phyloP scores from a whole-genome alignment of 2,113 vertebrate genomes.

The Gymnarchus niloticus region DNA sequence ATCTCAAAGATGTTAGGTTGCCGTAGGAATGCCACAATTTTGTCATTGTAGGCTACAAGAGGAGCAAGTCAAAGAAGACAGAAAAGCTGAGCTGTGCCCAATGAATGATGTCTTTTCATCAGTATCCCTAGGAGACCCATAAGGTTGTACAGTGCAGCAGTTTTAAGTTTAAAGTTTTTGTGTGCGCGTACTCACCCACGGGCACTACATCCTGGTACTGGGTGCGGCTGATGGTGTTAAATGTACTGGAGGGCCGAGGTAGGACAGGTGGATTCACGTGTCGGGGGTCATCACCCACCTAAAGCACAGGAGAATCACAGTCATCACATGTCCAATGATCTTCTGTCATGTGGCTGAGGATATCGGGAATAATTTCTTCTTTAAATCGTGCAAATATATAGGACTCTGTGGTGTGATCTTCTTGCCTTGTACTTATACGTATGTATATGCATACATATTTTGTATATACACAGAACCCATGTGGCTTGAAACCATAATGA shows the following conservation, averaged over 20 bases:
- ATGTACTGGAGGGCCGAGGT: conserved; percentile 87
- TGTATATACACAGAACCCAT: too few relatives aligned
- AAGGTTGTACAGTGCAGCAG: not conserved
- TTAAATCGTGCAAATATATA: not conserved
- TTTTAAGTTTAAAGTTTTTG: not conserved
- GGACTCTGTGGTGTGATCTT: not conserved
- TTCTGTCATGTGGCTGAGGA: not conserved
- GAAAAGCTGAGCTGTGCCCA: not conserved
- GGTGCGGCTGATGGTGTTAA: conserved; percentile 82
- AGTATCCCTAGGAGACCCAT: not conserved
- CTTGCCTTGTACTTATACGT: not conserved
- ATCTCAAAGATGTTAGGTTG: conserved; percentile 97
- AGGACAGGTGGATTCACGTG: conserved; percentile 76
- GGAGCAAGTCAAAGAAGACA: not conserved
- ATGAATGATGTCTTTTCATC: not conserved
- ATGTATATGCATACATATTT: too few relatives aligned
- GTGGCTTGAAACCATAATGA: too few relatives aligned
- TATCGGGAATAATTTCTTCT: not conserved
- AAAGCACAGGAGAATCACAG: conserved; percentile 36
- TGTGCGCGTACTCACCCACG: conserved; percentile 73
- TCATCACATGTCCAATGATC: not conserved
- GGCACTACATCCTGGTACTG: conserved; percentile 93
- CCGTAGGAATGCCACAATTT: conserved; percentile 95
- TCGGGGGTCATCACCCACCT: conserved; percentile 92
- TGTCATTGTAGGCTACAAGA: conserved; percentile 91